A percentile compares a stretch with the other conserved stretches of the same genome.
phyloP scores from a whole-genome alignment of 2,113 vertebrate species.

The Hemicordylus capensis region DNA sequence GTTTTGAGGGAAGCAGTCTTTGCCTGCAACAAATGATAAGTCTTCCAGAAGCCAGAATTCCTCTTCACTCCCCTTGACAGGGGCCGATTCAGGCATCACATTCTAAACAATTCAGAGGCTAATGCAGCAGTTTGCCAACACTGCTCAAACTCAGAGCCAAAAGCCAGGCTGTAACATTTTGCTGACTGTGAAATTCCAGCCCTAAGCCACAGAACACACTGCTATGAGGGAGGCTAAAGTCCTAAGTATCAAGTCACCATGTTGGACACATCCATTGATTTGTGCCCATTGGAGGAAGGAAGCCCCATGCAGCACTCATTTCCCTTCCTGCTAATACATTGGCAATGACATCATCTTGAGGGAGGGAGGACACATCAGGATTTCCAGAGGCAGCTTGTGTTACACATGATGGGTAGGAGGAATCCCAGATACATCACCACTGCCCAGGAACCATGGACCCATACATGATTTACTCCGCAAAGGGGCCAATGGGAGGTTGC shows the following conservation, averaged over 20 bases:
- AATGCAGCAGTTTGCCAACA: background rate
- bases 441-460: too few species aligned
- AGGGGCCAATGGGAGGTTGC: too few species aligned
- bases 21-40: background rate
- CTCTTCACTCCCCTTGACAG: background rate
- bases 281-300: background rate
- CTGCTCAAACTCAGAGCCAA: too few species aligned
- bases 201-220: too few species aligned
- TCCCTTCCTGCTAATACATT: background rate
- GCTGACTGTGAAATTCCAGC: background rate
- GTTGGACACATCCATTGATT: background rate
- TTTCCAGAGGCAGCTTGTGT: background rate
- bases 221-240: background rate
- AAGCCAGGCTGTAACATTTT: too few species aligned
- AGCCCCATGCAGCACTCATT: background rate
- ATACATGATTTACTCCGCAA: too few species aligned
- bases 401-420: too few species aligned
- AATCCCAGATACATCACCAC: too few species aligned
- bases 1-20: background rate
- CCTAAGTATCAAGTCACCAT: background rate
- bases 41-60: background rate
- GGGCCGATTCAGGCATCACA: background rate
- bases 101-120: too few species aligned
- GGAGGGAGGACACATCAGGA: background rate
- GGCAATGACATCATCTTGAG: too few species aligned